Evolutionary conservation across 2,113 vertebrate genomes (phyloP).

Genomic region (Pterocles orientalis): DNA sequence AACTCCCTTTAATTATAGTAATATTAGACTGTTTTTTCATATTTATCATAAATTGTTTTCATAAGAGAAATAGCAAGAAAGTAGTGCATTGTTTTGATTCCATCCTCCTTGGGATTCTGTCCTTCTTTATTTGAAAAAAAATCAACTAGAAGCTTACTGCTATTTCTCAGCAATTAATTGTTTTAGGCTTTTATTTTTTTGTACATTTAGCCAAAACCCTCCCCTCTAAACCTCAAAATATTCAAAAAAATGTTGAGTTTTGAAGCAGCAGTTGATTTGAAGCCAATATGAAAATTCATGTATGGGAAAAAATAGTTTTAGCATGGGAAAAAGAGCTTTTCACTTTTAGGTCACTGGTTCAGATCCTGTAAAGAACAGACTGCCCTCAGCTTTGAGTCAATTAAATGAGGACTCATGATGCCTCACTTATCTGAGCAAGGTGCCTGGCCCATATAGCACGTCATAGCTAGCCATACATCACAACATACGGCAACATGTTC

Average conservation of each 20-base stretch:
- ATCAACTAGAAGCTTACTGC: neutral
- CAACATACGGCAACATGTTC: neutral
- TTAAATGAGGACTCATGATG: neutral
- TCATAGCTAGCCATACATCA: neutral
- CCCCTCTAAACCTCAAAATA: neutral
- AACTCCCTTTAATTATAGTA: neutral
- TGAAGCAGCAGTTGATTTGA: neutral
- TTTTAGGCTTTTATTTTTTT: neutral
- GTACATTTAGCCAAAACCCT: neutral
- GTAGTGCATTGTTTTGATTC: neutral
- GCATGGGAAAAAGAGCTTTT: conserved; percentile 8
- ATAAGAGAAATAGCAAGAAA: neutral
- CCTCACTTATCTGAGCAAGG: neutral
- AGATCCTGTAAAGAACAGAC: neutral
- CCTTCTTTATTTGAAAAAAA: neutral
- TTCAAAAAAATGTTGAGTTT: neutral
- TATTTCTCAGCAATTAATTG: neutral
- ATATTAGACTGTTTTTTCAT: neutral
- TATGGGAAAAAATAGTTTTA: neutral
- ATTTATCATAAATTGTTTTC: neutral
- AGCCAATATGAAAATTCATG: neutral
- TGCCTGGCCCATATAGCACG: neutral
- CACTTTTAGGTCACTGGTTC: neutral
- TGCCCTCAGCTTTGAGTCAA: neutral
- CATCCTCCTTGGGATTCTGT: neutral